Percentiles rank a stretch among this genome's conserved stretches.
These are phyloP conservation scores for Euzetes globulus DNA, from an alignment of 2,888 invertebrate genomes.

Conservation along the genomic window DNA sequence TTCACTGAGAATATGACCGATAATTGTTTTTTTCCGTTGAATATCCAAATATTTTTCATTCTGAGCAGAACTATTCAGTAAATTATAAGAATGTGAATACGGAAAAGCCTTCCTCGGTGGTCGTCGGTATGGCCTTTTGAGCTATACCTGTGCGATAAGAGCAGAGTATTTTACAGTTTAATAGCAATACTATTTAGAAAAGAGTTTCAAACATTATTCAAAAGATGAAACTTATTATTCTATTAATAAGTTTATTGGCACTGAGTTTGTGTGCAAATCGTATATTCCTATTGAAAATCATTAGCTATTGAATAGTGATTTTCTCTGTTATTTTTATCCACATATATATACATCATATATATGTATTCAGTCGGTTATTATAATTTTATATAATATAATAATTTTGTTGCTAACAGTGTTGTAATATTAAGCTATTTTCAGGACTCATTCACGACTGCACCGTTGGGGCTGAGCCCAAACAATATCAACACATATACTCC, in stretches of 20 bases:
- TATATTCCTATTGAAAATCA: not conserved
- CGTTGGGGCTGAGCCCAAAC: not conserved
- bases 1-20: too few relatives aligned
- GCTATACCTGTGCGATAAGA: not conserved
- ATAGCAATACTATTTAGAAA: not conserved
- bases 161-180: not conserved
- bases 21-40: too few relatives aligned
- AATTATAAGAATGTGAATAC: not conserved
- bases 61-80: too few relatives aligned
- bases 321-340: not conserved
- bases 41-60: too few relatives aligned
- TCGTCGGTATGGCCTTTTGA: not conserved
- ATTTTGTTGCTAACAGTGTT: not conserved
- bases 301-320: not conserved
- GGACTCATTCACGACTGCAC: not conserved
- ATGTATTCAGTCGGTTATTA: not conserved
- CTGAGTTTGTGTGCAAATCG: not conserved
- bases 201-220: not conserved
- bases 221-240: not conserved
- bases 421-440: not conserved
- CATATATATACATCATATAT: not conserved
- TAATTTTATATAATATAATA: not conserved
- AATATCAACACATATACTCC: not conserved
- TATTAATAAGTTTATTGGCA: not conserved
- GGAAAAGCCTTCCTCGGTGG: not conserved